Evolutionary conservation across 2,797 vertebrate genomes (phyloP).

Genomic region (Bradypodion ventrale): DNA sequence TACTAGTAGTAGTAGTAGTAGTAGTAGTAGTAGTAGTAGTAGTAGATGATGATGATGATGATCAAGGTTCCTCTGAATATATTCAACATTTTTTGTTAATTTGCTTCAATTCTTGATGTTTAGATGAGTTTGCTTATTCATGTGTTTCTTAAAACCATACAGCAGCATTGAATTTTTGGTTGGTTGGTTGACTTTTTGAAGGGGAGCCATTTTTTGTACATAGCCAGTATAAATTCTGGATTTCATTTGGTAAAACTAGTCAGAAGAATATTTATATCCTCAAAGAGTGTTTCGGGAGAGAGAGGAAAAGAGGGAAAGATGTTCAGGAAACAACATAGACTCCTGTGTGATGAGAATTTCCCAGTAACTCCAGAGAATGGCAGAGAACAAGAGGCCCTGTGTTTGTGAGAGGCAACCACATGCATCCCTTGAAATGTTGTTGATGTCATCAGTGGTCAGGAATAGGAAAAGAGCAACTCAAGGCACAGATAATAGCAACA

Average conservation of each 20-base stretch:
- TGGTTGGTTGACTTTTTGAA: neutral
- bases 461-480: conserved; percentile 30
- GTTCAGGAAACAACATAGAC: conserved; percentile 25
- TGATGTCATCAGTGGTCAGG: conserved; percentile 48
- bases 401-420: conserved; percentile 42
- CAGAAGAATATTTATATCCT: conserved; percentile 23
- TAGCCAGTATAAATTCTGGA: neutral
- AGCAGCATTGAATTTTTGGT: neutral
- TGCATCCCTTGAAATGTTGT: conserved; percentile 39
- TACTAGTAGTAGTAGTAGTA: too few relatives aligned
- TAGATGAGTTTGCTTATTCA: neutral
- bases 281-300: neutral
- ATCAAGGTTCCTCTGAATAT: neutral
- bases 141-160: conserved; percentile 4
- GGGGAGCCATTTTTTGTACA: neutral
- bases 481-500: neutral
- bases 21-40: too few relatives aligned
- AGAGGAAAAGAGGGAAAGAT: neutral
- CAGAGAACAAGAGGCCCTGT: conserved; percentile 35
- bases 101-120: neutral
- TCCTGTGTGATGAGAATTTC: conserved; percentile 36
- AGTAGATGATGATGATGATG: too few relatives aligned
- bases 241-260: conserved; percentile 12
- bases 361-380: conserved; percentile 8
- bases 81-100: neutral